Conservation (phyloP, 2,797 vertebrate genomes). For the Sciurus vulgaris region DNA sequence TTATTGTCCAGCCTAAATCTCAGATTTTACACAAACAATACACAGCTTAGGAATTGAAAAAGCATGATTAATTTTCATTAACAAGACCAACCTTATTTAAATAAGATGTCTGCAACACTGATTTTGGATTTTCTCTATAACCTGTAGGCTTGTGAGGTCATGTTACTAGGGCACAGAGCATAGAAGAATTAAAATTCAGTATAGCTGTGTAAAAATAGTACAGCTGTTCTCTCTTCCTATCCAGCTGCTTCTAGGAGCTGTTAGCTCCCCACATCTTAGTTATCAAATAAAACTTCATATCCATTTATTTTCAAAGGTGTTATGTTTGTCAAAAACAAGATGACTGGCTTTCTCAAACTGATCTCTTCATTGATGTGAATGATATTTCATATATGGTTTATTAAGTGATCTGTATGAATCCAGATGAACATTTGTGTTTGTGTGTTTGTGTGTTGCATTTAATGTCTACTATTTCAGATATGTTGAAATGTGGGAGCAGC, state of each 20-base stretch:
- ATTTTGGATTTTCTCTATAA: constrained; percentile 47
- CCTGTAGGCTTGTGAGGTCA: not conserved
- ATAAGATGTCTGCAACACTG: not conserved
- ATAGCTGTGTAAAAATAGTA: not conserved
- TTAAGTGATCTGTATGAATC: not conserved
- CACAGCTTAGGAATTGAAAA: not conserved
- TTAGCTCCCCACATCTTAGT: not conserved
- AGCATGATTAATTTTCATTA: not conserved
- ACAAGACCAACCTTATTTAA: not conserved
- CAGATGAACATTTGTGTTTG: not conserved
- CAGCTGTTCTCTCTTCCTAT: not conserved
- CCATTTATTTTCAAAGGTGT: not conserved
- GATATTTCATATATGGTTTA: not conserved
- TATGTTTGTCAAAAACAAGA: not conserved
- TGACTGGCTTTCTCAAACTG: not conserved
- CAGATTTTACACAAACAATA: constrained; percentile 7
- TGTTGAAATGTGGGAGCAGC: not conserved
- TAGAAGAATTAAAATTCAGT: not conserved
- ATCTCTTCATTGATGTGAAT: not conserved
- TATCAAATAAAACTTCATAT: not conserved
- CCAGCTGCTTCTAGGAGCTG: not conserved
- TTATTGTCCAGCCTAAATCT: not conserved
- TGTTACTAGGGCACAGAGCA: not conserved
- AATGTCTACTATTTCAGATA: not conserved
- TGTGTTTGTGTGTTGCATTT: not conserved